A percentile compares a stretch with the other conserved stretches of the same genome.
These are phyloP conservation scores for Chydorus sphaericus DNA, from an alignment of 2,888 invertebrate genomes.

Conservation along the genomic window DNA sequence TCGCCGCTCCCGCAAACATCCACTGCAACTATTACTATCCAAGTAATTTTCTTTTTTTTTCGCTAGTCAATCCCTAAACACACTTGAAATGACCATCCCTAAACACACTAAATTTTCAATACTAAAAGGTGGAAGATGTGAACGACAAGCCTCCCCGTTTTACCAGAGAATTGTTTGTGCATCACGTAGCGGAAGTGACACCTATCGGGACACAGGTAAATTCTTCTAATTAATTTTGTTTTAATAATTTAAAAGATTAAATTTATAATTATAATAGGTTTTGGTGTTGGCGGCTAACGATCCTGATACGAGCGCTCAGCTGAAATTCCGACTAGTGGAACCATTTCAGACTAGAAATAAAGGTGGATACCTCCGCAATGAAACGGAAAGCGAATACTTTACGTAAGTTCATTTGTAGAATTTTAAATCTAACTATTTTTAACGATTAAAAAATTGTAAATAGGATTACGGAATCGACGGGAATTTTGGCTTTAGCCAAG, in stretches of 20 bases:
- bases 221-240: neutral
- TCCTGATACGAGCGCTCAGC: conserved; percentile 15
- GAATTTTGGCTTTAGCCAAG: conserved; percentile 50
- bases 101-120: neutral
- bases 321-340: conserved; percentile 15
- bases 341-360: conserved; percentile 6
- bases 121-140: conserved; percentile 23
- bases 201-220: conserved; percentile 6
- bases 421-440: neutral
- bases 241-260: neutral
- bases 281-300: conserved; percentile 15
- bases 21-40: conserved; percentile 45
- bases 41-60: neutral
- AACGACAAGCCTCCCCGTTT: conserved; percentile 30
- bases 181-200: conserved; percentile 24
- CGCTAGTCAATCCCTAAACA: no score
- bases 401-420: neutral
- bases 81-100: neutral
- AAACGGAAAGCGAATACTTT: neutral
- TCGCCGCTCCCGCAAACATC: conserved; percentile 59
- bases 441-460: conserved; percentile 15
- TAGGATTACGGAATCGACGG: conserved; percentile 50
- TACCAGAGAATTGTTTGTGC: conserved; percentile 17
- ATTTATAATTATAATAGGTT: neutral
- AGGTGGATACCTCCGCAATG: conserved; percentile 11